Conservation (phyloP, 2,797 vertebrate species). For the Phyllotis vaccarum region DNA sequence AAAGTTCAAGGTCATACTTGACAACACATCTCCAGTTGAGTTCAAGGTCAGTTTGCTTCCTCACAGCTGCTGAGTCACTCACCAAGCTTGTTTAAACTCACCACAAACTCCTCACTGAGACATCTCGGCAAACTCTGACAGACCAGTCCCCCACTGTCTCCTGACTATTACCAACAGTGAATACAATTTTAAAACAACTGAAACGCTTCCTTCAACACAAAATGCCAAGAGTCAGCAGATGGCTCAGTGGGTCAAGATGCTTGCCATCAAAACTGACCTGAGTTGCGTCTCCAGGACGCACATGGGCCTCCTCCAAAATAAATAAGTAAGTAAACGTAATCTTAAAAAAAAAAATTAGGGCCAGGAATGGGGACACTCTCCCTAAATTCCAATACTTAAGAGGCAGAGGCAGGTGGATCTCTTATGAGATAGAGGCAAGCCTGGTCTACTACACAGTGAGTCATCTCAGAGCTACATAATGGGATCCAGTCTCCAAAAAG, state of each 20-base stretch:
- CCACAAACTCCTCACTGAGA: not conserved
- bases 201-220: not conserved
- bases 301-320: not conserved
- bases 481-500: too few relatives aligned
- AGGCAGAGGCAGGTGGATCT: not conserved
- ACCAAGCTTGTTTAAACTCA: not conserved
- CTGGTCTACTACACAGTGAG: not conserved
- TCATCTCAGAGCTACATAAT: not conserved
- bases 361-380: not conserved
- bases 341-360: not conserved
- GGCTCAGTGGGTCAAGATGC: not conserved
- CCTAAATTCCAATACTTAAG: not conserved
- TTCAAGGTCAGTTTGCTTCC: not conserved
- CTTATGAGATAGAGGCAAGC: not conserved
- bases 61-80: rapidly evolving
- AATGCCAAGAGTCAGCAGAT: not conserved
- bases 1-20: not conserved
- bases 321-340: not conserved
- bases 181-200: not conserved
- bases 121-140: not conserved
- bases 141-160: not conserved
- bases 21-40: not conserved
- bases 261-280: not conserved
- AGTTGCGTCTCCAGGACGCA: not conserved
- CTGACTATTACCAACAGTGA: not conserved